Conservation (phyloP, 1,140 invertebrate genomes). For the Forficula auricularia region DNA sequence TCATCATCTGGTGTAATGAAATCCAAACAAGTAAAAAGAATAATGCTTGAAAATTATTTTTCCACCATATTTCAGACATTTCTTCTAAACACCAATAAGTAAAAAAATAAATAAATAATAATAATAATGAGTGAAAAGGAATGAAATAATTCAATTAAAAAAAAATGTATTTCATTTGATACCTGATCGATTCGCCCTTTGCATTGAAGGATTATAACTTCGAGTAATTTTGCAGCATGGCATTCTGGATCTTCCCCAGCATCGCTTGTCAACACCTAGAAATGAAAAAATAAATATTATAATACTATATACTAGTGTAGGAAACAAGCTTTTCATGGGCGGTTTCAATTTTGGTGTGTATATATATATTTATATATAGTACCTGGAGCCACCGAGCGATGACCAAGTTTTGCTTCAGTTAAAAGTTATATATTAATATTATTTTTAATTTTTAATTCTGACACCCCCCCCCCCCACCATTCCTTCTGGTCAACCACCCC, state of each 20-base stretch:
- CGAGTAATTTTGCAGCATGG: constrained; percentile 90
- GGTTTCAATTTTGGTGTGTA: too few species aligned
- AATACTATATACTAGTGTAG: too few species aligned
- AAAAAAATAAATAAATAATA: constrained; percentile 3
- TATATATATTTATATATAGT: too few species aligned
- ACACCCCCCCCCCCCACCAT: too few species aligned
- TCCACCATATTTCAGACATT: neutral
- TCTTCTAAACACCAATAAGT: too few species aligned
- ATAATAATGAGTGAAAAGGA: neutral
- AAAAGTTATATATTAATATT: too few species aligned
- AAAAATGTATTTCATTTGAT: constrained; percentile 8
- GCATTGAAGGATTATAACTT: constrained; percentile 93
- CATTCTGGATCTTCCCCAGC: constrained; percentile 89
- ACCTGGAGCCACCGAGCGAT: too few species aligned
- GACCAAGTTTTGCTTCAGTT: too few species aligned
- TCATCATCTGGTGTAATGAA: too few species aligned
- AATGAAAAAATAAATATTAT: constrained; percentile 11
- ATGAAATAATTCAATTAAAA: constrained; percentile 1
- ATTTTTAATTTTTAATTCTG: too few species aligned
- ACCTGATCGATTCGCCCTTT: constrained; percentile 63
- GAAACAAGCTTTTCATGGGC: too few species aligned
- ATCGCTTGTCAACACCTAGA: constrained; percentile 59
- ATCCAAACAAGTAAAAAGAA: neutral
- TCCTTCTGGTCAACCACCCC: too few species aligned
- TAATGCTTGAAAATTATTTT: neutral